A percentile compares a stretch with the other conserved stretches of the same genome.
Conservation (phyloP, 2,113 vertebrate species). For the Myocastor coypus region DNA sequence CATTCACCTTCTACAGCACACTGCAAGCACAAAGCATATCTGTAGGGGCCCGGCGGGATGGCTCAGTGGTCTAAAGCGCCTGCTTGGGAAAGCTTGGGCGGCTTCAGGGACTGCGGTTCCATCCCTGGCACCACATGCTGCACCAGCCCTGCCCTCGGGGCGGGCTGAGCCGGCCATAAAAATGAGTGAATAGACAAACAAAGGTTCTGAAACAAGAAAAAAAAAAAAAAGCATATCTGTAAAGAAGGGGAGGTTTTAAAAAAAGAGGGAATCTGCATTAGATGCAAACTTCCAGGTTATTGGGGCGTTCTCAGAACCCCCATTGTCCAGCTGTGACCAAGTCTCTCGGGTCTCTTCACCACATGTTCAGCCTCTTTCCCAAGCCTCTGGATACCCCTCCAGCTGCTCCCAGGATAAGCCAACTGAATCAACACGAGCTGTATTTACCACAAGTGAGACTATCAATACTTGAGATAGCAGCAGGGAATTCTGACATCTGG, state of each 20-base stretch:
- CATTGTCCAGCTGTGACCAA: conserved; percentile 58
- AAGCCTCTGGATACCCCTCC: conserved; percentile 45
- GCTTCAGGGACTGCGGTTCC: too few relatives aligned
- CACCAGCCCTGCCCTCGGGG: too few relatives aligned
- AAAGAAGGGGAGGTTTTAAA: not conserved
- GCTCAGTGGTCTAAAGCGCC: too few relatives aligned
- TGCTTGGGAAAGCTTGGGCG: too few relatives aligned
- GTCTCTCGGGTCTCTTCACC: conserved; percentile 52
- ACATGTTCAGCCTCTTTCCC: conserved; percentile 42
- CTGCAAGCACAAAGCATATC: not conserved
- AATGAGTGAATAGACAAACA: too few relatives aligned
- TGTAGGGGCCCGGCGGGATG: too few relatives aligned
- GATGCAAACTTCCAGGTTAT: not conserved
- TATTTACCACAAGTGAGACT: conserved; percentile 75
- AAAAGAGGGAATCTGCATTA: not conserved
- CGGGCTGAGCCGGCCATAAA: too few relatives aligned
- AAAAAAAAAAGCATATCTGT: not conserved
- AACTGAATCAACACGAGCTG: conserved; percentile 72
- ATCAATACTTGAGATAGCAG: conserved; percentile 68
- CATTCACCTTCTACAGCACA: not conserved
- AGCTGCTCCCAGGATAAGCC: conserved; percentile 66
- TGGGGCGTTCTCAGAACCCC: not conserved
- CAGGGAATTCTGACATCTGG: conserved; percentile 78
- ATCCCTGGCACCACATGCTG: too few relatives aligned
- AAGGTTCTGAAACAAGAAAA: too few relatives aligned